Conservation (phyloP, 2,888 invertebrate species). For the Schizotus pectinicornis region DNA sequence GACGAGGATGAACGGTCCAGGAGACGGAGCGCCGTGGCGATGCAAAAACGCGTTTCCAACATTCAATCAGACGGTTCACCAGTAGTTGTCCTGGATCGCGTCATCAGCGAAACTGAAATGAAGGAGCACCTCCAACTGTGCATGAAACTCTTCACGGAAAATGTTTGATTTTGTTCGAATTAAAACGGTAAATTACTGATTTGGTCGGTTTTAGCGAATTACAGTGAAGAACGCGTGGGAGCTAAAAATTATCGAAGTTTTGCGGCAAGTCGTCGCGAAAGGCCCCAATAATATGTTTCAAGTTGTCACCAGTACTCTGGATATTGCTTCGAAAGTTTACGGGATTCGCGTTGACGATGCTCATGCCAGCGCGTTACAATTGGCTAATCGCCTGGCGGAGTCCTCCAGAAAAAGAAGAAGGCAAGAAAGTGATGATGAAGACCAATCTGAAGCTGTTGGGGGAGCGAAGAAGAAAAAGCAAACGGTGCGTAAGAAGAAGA, state of each 20-base stretch:
- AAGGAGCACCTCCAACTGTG: slow-evolving; percentile 78
- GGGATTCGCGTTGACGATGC: slow-evolving; percentile 86
- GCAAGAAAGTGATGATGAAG: slow-evolving; percentile 36
- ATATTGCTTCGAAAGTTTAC: slow-evolving; percentile 89
- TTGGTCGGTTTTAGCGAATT: slow-evolving; percentile 71
- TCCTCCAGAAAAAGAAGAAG: slow-evolving; percentile 33
- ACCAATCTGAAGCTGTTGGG: slow-evolving; percentile 22
- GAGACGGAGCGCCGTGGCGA: slow-evolving; percentile 7
- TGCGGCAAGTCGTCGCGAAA: slow-evolving; percentile 73
- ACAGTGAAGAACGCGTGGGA: slow-evolving; percentile 89
- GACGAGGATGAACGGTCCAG: background rate
- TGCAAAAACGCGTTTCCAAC: slow-evolving; percentile 3
- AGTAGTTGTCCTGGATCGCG: slow-evolving; percentile 16
- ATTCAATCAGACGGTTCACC: slow-evolving; percentile 4
- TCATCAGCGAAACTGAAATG: slow-evolving; percentile 57
- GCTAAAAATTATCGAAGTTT: slow-evolving; percentile 84
- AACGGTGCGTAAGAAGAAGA: slow-evolving; percentile 36
- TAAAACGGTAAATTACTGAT: slow-evolving; percentile 5
- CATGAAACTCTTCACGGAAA: slow-evolving; percentile 79
- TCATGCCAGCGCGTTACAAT: slow-evolving; percentile 79
- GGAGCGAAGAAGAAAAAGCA: slow-evolving; percentile 39
- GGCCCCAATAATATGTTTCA: slow-evolving; percentile 76
- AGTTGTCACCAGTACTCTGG: slow-evolving; percentile 84
- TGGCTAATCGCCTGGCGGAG: slow-evolving; percentile 69
- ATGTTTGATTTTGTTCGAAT: slow-evolving; percentile 63